phyloP scores from a whole-genome alignment of 2,888 invertebrate genomes.

The Tuta absoluta region DNA sequence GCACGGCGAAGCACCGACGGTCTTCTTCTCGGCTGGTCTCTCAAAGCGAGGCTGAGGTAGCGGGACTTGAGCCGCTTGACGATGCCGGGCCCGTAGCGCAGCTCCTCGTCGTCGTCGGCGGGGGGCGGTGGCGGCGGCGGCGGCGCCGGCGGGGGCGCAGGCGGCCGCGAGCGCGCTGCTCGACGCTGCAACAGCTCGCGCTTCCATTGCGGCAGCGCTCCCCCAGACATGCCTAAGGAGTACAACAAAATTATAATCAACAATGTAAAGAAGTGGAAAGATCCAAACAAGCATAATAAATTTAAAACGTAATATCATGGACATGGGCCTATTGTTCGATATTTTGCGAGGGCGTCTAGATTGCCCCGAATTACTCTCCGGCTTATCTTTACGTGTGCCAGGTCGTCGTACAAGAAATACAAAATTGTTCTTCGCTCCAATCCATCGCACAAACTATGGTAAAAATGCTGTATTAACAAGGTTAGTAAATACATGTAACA shows the following conservation, averaged over 20 bases:
- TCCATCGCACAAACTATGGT: no score
- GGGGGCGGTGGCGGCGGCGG: slow-evolving; percentile 55
- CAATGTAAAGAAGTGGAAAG: no score
- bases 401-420: no score
- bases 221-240: slow-evolving; percentile 69
- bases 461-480: no score
- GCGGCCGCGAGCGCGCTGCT: slow-evolving; percentile 65
- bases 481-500: no score
- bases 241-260: not conserved
- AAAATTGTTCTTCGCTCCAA: no score
- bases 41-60: slow-evolving; percentile 91
- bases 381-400: no score
- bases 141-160: slow-evolving; percentile 50
- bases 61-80: slow-evolving; percentile 93
- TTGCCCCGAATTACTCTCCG: no score
- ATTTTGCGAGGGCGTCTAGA: no score
- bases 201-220: slow-evolving; percentile 89
- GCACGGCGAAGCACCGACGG: slow-evolving; percentile 89
- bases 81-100: slow-evolving; percentile 95
- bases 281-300: not conserved
- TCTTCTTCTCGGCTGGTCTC: slow-evolving; percentile 86
- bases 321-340: no score
- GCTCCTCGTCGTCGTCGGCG: slow-evolving; percentile 83
- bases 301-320: no score
- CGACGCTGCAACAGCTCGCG: slow-evolving; percentile 90